A percentile compares a stretch with the other conserved stretches of the same genome.
phyloP scores from a whole-genome alignment of 2,113 vertebrate genomes.

The Loxodonta africana region DNA sequence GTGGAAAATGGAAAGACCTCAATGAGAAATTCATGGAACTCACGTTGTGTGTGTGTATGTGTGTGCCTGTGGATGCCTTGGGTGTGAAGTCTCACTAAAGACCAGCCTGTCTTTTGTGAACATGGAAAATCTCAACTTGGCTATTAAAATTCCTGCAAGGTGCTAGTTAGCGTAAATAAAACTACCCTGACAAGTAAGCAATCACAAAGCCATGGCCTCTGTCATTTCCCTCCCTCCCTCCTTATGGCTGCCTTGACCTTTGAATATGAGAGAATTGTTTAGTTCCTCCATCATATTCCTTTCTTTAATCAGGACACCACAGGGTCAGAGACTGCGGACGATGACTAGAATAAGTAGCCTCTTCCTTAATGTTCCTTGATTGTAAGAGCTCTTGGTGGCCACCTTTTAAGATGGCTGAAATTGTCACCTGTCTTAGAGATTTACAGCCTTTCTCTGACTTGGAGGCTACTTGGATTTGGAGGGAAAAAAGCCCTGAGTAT shows the following conservation, averaged over 20 bases:
- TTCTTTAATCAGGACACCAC: neutral
- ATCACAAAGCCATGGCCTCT: neutral
- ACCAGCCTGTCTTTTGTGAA: neutral
- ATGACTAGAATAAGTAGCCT: neutral
- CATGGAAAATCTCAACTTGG: neutral
- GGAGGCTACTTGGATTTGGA: slow-evolving; percentile 66
- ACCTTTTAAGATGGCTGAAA: slow-evolving; percentile 37
- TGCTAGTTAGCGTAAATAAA: neutral
- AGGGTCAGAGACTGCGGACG: neutral
- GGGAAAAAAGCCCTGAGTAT: slow-evolving; percentile 42
- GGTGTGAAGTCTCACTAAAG: neutral
- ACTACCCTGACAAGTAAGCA: neutral
- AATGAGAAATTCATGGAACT: neutral
- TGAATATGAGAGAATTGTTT: neutral
- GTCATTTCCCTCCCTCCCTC: neutral
- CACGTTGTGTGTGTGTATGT: neutral
- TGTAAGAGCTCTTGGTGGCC: neutral
- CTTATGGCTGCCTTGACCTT: neutral
- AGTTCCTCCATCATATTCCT: neutral
- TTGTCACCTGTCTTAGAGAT: slow-evolving; percentile 71
- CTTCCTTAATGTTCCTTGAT: neutral
- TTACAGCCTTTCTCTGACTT: slow-evolving; percentile 66
- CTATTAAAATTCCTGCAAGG: neutral
- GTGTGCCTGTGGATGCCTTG: neutral
- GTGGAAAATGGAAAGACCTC: neutral